Evolutionary conservation across 2,888 invertebrate genomes (phyloP).

Genomic region (Cotesia congregata): DNA sequence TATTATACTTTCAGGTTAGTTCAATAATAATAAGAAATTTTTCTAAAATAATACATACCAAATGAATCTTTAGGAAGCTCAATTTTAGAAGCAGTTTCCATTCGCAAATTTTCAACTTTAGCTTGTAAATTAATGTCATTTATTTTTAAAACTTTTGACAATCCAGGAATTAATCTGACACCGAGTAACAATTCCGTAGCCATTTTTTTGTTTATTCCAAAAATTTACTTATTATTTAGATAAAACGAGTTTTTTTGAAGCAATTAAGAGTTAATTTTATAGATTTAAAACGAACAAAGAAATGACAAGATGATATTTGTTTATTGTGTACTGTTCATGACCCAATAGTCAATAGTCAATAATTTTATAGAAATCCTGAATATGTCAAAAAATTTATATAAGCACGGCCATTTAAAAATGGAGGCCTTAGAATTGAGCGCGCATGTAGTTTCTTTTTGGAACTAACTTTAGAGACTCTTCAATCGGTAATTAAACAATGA

Average conservation of each 20-base stretch:
- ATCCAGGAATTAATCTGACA: slow-evolving; percentile 71
- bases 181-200: slow-evolving; percentile 68
- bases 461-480: background rate
- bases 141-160: slow-evolving; percentile 73
- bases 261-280: too few species aligned
- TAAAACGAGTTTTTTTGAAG: too few species aligned
- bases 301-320: background rate
- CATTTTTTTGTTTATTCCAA: slow-evolving; percentile 48
- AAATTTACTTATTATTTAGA: too few species aligned
- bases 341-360: background rate
- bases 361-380: background rate
- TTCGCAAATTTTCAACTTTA: slow-evolving; percentile 75
- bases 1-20: too few species aligned
- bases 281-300: too few species aligned
- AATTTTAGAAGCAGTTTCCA: slow-evolving; percentile 74
- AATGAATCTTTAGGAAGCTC: slow-evolving; percentile 74
- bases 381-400: background rate
- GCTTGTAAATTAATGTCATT: slow-evolving; percentile 76
- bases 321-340: background rate
- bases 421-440: background rate
- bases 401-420: background rate
- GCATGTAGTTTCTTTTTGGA: background rate
- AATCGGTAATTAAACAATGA: background rate
- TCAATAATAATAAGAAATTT: background rate
- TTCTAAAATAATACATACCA: slow-evolving; percentile 68